A percentile compares a stretch with the other conserved stretches of the same genome.
phyloP scores from a whole-genome alignment of 2,113 vertebrate species.

The Lontra canadensis region DNA sequence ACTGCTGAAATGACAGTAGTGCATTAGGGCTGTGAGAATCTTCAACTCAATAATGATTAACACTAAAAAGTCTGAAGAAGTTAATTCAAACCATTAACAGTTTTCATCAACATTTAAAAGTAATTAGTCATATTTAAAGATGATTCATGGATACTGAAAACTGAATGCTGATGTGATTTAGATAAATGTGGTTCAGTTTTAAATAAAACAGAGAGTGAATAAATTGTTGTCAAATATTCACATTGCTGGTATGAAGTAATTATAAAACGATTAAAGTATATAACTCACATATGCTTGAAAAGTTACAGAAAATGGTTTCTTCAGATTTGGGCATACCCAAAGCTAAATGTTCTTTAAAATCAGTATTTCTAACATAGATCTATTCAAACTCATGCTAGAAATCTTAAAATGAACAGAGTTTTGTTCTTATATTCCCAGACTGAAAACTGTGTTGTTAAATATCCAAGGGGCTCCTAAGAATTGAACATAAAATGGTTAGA shows the following conservation, averaged over 20 bases:
- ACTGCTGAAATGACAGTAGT: not conserved
- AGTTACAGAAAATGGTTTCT: not conserved
- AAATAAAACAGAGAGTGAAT: not conserved
- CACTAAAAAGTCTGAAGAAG: not conserved
- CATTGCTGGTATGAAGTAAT: not conserved
- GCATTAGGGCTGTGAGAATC: not conserved
- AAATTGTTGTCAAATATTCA: conserved; percentile 30
- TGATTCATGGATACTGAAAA: conserved; percentile 3
- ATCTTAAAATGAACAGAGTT: not conserved
- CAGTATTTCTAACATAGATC: not conserved
- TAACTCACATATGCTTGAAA: not conserved
- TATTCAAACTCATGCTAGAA: not conserved
- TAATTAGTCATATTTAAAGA: conserved; percentile 26
- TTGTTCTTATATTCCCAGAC: not conserved
- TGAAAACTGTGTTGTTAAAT: conserved; percentile 7
- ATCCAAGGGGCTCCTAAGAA: not conserved
- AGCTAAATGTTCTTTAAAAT: not conserved
- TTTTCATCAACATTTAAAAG: conserved; percentile 39
- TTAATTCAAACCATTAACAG: not conserved
- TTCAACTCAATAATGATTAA: not conserved
- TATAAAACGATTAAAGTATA: not conserved
- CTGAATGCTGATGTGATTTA: conserved; percentile 28
- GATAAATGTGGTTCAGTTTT: conserved; percentile 18
- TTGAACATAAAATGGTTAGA: not conserved
- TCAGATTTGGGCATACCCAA: not conserved